phyloP scores from a whole-genome alignment of 1,140 invertebrate species.

The Pachypeltis micranthus region DNA sequence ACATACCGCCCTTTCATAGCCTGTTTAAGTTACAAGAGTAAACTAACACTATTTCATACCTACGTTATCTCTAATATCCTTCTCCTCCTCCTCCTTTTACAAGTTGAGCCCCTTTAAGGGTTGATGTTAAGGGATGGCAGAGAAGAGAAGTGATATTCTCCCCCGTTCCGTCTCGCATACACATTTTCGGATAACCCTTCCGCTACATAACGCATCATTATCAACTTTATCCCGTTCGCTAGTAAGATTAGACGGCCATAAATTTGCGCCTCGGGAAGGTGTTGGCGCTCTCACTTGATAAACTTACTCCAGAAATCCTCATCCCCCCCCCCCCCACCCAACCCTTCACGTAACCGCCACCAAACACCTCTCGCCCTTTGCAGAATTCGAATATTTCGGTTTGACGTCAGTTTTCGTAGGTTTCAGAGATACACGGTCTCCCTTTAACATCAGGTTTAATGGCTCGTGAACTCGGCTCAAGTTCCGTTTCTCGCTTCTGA shows the following conservation, averaged over 20 bases:
- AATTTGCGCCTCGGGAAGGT: not conserved
- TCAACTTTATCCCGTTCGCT: conserved; percentile 15
- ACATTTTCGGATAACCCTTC: conserved; percentile 11
- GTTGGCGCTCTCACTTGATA: not conserved
- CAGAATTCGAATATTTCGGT: not conserved
- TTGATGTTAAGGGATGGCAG: no score
- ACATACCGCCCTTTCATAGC: not conserved
- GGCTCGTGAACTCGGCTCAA: not conserved
- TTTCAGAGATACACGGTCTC: not conserved
- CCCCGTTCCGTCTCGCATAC: no score
- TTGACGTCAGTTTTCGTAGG: not conserved
- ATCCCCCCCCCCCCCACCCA: no score
- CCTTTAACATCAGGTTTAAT: not conserved
- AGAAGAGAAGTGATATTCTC: no score
- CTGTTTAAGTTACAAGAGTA: conserved; percentile 15
- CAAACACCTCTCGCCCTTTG: no score
- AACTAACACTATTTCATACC: conserved; percentile 17
- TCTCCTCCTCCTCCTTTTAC: no score
- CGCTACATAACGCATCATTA: conserved; percentile 16
- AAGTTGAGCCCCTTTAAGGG: conserved; percentile 12
- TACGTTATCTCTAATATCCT: conserved; percentile 14
- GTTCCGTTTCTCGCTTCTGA: no score
- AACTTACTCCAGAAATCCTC: not conserved
- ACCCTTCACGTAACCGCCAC: no score
- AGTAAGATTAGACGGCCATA: conserved; percentile 6